Conservation (phyloP, 2,888 invertebrate genomes). For the Desoria tigrina region DNA sequence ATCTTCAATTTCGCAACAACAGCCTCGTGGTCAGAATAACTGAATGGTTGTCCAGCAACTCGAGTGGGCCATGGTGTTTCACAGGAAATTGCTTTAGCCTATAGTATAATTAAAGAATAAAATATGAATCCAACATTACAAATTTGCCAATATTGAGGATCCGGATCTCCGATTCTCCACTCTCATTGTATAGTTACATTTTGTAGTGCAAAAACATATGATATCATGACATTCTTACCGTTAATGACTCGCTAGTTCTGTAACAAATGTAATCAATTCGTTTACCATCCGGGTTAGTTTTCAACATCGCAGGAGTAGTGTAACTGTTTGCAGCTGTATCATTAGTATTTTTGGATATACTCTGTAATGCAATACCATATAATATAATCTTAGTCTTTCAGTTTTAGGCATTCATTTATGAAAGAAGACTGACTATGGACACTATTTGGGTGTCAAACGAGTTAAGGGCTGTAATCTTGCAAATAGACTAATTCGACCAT, state of each 20-base stretch:
- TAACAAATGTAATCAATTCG: conserved; percentile 91
- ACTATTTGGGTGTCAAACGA: no score
- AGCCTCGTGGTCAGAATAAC: conserved; percentile 90
- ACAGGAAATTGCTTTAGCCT: conserved; percentile 63
- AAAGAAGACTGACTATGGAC: no score
- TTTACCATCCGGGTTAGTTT: conserved; percentile 70
- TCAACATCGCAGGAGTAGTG: conserved; percentile 63
- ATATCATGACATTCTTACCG: conserved; percentile 42
- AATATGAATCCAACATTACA: conserved; percentile 8
- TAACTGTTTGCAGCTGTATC: conserved; percentile 82
- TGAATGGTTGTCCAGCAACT: conserved; percentile 71
- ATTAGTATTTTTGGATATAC: conserved; percentile 67
- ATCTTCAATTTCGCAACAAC: conserved; percentile 64
- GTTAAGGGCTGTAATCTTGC: no score
- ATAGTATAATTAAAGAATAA: conserved; percentile 22
- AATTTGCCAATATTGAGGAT: no score
- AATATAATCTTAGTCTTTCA: not conserved
- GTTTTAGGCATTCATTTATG: no score
- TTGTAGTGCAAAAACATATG: no score
- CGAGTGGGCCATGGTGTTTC: conserved; percentile 71
- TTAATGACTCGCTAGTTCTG: conserved; percentile 56
- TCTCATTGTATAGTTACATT: no score
- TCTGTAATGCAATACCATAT: conserved; percentile 35
- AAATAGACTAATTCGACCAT: no score
- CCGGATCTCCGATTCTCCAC: not conserved